A percentile compares a stretch with the other conserved stretches of the same genome.
Conservation (phyloP, 2,797 vertebrate species). For the Carcharodon carcharias region DNA sequence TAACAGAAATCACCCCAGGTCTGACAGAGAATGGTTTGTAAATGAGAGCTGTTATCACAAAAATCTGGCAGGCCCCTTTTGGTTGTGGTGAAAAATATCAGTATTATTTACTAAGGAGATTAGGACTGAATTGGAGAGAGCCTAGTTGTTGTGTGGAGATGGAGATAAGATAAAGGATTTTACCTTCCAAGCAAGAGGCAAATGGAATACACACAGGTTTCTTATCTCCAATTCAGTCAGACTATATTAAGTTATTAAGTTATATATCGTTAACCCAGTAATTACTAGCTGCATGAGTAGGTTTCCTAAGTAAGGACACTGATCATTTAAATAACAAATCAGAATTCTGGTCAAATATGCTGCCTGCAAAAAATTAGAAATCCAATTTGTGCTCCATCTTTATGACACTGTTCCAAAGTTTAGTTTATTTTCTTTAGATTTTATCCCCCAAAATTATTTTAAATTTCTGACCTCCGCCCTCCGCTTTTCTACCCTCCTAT, state of each 20-base stretch:
- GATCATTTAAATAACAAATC: constrained; percentile 34
- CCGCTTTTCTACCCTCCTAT: neutral
- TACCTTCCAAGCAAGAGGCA: constrained; percentile 67
- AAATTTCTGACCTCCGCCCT: neutral
- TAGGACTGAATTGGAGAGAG: constrained; percentile 95
- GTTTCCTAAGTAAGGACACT: constrained; percentile 66
- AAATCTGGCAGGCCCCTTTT: constrained; percentile 74
- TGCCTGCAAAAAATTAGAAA: constrained; percentile 20
- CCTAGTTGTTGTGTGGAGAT: constrained; percentile 94
- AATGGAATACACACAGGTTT: constrained; percentile 62
- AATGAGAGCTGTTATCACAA: constrained; percentile 76
- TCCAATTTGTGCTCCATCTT: neutral
- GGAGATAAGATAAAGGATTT: constrained; percentile 91
- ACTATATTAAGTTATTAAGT: constrained; percentile 96
- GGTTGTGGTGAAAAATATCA: constrained; percentile 89
- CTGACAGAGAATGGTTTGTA: constrained; percentile 76
- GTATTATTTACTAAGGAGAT: constrained; percentile 99
- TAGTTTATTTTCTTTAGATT: neutral
- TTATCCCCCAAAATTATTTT: neutral
- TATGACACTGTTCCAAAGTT: neutral
- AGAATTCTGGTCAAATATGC: neutral
- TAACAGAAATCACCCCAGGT: constrained; percentile 66
- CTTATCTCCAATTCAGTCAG: constrained; percentile 81
- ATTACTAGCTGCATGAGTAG: constrained; percentile 89
- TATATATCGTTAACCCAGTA: constrained; percentile 73